Conservation (phyloP, 2,113 vertebrate species). For the Atrichornis clamosus region DNA sequence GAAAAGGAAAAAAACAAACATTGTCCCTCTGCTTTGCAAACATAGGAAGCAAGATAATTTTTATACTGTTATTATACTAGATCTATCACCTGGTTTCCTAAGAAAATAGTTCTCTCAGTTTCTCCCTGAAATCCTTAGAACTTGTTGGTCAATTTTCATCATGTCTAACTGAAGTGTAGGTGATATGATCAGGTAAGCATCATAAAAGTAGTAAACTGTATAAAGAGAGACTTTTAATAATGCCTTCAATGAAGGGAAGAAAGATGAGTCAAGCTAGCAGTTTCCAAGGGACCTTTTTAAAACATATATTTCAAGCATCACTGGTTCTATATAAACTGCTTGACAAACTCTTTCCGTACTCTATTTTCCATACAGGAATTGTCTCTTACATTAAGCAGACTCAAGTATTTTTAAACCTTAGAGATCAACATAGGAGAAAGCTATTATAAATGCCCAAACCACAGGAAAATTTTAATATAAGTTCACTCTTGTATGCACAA, state of each 20-base stretch:
- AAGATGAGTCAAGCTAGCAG: not conserved
- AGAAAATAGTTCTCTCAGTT: not conserved
- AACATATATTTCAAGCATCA: not conserved
- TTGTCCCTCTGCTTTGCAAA: not conserved
- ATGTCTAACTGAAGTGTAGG: not conserved
- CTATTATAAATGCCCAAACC: not conserved
- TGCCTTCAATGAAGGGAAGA: not conserved
- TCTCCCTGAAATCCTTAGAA: not conserved
- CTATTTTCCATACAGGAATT: not conserved
- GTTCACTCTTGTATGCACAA: not conserved
- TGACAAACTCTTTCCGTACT: not conserved
- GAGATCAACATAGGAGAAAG: not conserved
- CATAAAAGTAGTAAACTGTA: not conserved
- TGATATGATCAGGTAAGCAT: not conserved
- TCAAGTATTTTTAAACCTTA: not conserved
- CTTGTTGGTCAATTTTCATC: not conserved
- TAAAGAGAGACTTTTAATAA: not conserved
- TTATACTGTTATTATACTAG: not conserved
- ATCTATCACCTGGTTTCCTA: not conserved
- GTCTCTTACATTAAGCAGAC: not conserved
- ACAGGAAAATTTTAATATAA: not conserved
- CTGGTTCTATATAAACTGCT: not conserved
- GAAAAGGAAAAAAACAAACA: not conserved
- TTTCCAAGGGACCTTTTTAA: not conserved
- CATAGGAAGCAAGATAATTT: not conserved